Conservation (phyloP, 2,888 invertebrate genomes). For the Cepaea hortensis region DNA sequence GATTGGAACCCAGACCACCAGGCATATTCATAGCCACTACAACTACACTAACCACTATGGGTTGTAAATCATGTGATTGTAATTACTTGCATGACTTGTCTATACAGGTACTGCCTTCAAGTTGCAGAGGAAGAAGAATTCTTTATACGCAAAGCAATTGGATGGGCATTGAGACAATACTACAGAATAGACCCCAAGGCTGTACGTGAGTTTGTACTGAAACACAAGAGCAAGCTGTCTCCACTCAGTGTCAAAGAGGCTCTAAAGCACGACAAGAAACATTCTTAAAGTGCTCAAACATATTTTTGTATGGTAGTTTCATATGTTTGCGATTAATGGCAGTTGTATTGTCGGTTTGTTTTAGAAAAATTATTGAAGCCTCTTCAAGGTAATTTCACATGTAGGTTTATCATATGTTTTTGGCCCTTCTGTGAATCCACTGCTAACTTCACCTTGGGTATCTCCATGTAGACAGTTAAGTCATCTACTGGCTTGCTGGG, state of each 20-base stretch:
- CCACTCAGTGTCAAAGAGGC: conserved; percentile 56
- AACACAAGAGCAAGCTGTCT: conserved; percentile 53
- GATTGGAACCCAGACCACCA: no score
- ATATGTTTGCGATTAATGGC: neutral
- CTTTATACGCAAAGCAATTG: conserved; percentile 61
- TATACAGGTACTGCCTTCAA: conserved; percentile 54
- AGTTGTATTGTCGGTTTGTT: no score
- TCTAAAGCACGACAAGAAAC: conserved; percentile 53
- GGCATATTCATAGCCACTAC: neutral
- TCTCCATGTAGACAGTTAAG: no score
- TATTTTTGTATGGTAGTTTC: neutral
- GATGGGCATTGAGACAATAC: conserved; percentile 58
- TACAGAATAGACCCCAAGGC: conserved; percentile 46
- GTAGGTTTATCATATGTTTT: no score
- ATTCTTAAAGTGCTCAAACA: no score
- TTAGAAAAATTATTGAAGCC: no score
- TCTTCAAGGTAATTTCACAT: no score
- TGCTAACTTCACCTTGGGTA: no score
- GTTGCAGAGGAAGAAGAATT: conserved; percentile 57
- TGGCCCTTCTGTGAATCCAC: no score
- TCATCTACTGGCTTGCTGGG: no score
- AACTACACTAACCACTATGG: neutral
- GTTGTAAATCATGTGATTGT: neutral
- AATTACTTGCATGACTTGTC: neutral
- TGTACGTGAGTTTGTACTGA: conserved; percentile 53